Evolutionary conservation across 2,888 invertebrate genomes (phyloP).

Genomic region (Leucophenga montana): DNA sequence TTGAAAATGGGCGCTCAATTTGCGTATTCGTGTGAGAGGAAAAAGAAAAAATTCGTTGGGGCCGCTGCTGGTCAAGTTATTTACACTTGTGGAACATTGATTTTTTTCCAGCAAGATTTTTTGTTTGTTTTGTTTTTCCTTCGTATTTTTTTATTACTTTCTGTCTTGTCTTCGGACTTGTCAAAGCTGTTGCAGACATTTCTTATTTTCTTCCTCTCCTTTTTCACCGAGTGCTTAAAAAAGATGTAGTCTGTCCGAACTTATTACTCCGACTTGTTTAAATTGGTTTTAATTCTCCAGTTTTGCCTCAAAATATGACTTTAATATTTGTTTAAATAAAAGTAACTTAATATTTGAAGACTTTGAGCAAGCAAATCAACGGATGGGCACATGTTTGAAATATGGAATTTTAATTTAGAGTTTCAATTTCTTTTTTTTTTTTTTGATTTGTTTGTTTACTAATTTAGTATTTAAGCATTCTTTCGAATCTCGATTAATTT

Average conservation of each 20-base stretch:
- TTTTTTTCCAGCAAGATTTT: constrained; percentile 49
- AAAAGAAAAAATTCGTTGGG: constrained; percentile 4
- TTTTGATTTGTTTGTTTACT: too few relatives aligned
- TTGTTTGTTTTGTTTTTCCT: constrained; percentile 43
- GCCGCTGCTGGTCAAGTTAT: constrained; percentile 55
- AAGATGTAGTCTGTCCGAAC: constrained; percentile 2
- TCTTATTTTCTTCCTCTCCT: constrained; percentile 30
- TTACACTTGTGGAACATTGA: constrained; percentile 64
- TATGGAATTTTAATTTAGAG: too few relatives aligned
- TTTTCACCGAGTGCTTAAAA: not conserved
- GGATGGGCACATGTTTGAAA: too few relatives aligned
- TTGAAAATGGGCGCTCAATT: constrained; percentile 29
- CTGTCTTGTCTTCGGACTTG: constrained; percentile 54
- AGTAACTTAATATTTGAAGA: not conserved
- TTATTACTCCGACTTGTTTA: constrained; percentile 8
- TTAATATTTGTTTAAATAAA: constrained; percentile 31
- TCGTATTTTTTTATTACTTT: constrained; percentile 20
- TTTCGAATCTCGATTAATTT: too few relatives aligned
- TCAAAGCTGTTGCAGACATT: constrained; percentile 57
- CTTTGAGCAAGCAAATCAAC: too few relatives aligned
- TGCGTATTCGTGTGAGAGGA: not conserved
- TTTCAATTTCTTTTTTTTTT: too few relatives aligned
- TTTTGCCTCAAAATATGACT: constrained; percentile 40
- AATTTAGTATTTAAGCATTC: too few relatives aligned
- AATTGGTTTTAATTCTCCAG: constrained; percentile 21